phyloP scores from a whole-genome alignment of 1,140 invertebrate species.

The Cydia strobilella region DNA sequence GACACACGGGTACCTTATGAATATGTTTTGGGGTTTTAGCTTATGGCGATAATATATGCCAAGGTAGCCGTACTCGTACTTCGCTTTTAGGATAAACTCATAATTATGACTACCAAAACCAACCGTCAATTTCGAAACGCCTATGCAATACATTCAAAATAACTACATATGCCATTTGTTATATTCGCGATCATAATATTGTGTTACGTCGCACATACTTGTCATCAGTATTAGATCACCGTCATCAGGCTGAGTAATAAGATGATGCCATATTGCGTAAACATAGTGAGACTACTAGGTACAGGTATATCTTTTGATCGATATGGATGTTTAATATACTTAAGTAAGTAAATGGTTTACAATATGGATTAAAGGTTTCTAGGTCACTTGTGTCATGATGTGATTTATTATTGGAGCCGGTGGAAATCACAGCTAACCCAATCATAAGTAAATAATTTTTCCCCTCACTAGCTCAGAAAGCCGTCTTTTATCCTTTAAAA shows the following conservation, averaged over 20 bases:
- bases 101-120: background rate
- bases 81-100: too few species aligned
- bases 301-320: background rate
- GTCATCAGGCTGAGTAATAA: background rate
- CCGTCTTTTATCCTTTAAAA: too few species aligned
- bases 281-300: background rate
- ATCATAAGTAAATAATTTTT: background rate
- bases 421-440: background rate
- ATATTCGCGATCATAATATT: background rate
- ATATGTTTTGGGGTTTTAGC: too few species aligned
- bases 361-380: conserved; percentile 1
- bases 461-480: too few species aligned
- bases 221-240: conserved; percentile 24
- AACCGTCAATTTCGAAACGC: background rate
- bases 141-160: background rate
- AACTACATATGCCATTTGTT: background rate
- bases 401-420: background rate
- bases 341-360: background rate
- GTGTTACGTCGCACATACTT: background rate
- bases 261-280: conserved; percentile 23
- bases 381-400: background rate
- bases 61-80: too few species aligned
- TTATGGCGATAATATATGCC: too few species aligned
- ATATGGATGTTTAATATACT: background rate
- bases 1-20: too few species aligned